These are phyloP conservation scores for Vespertilio murinus DNA, from an alignment of 2,797 vertebrate genomes.

Conservation along the genomic window DNA sequence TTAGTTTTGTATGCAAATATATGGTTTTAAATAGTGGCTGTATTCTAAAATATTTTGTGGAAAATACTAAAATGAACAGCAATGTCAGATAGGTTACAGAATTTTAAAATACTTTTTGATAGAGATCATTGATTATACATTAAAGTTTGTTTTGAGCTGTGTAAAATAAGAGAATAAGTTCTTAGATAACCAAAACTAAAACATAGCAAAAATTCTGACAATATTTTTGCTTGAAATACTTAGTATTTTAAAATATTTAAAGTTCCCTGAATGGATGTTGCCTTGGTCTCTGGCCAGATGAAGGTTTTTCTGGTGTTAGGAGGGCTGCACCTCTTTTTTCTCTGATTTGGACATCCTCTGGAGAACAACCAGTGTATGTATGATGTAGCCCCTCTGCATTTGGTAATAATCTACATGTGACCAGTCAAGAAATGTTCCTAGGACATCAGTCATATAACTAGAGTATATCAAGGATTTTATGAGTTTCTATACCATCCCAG, in stretches of 20 bases:
- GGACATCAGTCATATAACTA: not conserved
- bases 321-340: too few species aligned
- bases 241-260: not conserved
- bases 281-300: too few species aligned
- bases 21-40: not conserved
- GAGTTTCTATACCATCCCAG: not conserved
- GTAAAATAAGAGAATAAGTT: not conserved
- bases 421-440: not conserved
- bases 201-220: not conserved
- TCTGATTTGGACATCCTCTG: too few species aligned
- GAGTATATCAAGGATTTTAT: not conserved
- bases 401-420: not conserved
- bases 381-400: not conserved
- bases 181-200: constrained; percentile 21
- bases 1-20: not conserved
- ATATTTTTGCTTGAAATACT: constrained; percentile 6
- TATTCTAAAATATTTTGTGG: constrained; percentile 6
- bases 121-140: not conserved
- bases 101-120: not conserved
- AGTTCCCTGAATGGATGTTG: too few species aligned
- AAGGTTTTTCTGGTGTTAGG: too few species aligned
- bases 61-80: constrained; percentile 33
- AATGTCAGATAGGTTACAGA: not conserved
- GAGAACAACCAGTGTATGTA: not conserved
- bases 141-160: not conserved